Conservation (phyloP, 2,888 invertebrate species). For the Stratiomys singularior region DNA sequence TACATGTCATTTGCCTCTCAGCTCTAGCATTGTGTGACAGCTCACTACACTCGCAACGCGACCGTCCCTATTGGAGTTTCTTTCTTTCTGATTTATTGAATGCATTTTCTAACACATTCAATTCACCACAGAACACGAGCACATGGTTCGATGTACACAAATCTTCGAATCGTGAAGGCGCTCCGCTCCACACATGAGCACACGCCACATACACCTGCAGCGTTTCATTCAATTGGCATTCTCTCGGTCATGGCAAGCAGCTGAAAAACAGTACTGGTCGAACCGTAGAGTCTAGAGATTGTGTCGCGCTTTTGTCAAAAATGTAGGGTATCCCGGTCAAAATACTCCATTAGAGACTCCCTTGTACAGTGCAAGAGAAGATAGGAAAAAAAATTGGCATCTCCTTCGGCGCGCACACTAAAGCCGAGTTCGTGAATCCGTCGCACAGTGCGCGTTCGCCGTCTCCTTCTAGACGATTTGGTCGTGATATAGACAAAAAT, state of each 20-base stretch:
- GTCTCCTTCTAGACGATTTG: slow-evolving; percentile 24
- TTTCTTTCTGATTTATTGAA: slow-evolving; percentile 4
- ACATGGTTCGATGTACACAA: not conserved
- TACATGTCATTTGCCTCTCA: not conserved
- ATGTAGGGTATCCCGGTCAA: slow-evolving; percentile 42
- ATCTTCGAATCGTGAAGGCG: not conserved
- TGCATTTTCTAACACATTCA: not conserved
- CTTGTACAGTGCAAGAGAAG: slow-evolving; percentile 17
- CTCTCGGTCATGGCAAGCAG: slow-evolving; percentile 40
- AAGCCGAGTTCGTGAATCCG: not conserved
- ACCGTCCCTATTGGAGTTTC: not conserved
- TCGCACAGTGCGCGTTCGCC: not conserved
- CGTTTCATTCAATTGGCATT: not conserved
- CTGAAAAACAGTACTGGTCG: slow-evolving; percentile 42
- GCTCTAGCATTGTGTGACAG: not conserved
- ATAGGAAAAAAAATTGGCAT: not conserved
- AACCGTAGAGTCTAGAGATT: slow-evolving; percentile 35
- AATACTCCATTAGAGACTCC: slow-evolving; percentile 26
- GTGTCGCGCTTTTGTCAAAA: slow-evolving; percentile 30
- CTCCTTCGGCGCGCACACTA: not conserved
- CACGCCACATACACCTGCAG: not conserved
- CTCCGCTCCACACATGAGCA: not conserved
- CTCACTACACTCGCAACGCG: not conserved
- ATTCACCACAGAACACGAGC: not conserved
- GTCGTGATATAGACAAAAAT: not conserved